Base-by-base conservation (phyloP, 1,140 invertebrate genomes). In the Drosophila malerkotliana region DNA sequence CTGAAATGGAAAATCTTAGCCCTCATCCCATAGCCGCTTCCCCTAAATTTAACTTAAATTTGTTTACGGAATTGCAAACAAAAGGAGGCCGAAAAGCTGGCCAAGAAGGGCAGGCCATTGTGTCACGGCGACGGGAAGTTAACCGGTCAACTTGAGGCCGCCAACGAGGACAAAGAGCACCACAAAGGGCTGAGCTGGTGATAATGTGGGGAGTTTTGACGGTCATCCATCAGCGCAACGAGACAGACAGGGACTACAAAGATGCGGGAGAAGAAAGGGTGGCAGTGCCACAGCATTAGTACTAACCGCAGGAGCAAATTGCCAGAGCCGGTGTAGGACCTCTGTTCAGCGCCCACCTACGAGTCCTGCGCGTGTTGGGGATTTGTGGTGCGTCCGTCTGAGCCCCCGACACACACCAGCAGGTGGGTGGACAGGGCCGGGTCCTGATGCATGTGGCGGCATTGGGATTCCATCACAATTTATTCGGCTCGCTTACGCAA, bases 291-390 rank as follows among this genome's bases (percentile, higher is more conserved):
- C 6, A 39, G 15, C 49, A 64, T 55, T 34, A 37, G 51, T 34
- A 54, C 48, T 18, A 14, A 61, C 68, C 57, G 34, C 71, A 49
- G 28, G 12, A 62, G 51, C 71, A 72, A 73, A 72, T 73, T 72
- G 67, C 67, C 53, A 48, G 32, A 67, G 60, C 24, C 28, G 30
- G 28, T 24, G 28, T 45, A 32, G 59, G 60, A 67, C 34, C 30
- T 37, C 10, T 21, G 15, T 30, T 9, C n/a, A 6, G n/a, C 26
- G n/a, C 49, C 26, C 34, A 37, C 41, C 45, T 47, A 28, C 52
- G 51, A 45, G 15, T 56, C 45, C 44, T 67, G 59, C 66, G 72
- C 73, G 61, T 85, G 80, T 41, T 84, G 72, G 62, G 72, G 82
- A 80, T 85, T 84, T 84, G 81, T 45, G 80, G 79, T 75, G 47